Evolutionary conservation across 1,140 invertebrate species (phyloP).

Genomic region (Solen grandis): DNA sequence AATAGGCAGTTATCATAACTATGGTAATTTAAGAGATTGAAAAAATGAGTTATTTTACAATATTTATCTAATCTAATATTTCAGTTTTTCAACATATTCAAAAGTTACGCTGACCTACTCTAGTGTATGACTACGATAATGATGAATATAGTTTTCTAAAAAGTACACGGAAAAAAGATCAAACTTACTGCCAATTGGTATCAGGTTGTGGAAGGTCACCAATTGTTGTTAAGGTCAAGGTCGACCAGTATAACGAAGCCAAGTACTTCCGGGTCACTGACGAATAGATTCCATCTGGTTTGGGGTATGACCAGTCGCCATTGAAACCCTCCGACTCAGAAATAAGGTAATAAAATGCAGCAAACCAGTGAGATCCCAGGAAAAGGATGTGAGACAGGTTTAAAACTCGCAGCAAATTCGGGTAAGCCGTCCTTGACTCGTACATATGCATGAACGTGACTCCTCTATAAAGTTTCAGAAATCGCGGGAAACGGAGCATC

Average conservation of each 20-base stretch:
- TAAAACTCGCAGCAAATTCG: conserved; percentile 97
- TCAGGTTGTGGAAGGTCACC: conserved; percentile 95
- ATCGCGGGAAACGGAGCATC: conserved; percentile 82
- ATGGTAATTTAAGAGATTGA: no score
- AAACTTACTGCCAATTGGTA: conserved; percentile 97
- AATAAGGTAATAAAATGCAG: conserved; percentile 97
- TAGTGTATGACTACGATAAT: no score
- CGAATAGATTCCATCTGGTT: conserved; percentile 87
- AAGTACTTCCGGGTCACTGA: conserved; percentile 95
- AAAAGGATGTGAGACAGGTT: conserved; percentile 97
- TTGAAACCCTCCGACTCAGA: conserved; percentile 95
- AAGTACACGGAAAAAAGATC: no score
- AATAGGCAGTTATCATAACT: no score
- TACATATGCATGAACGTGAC: conserved; percentile 97
- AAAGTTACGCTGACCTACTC: no score
- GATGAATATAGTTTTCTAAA: no score
- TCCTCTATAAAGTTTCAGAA: conserved; percentile 91
- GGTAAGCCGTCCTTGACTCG: conserved; percentile 96
- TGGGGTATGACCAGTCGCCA: conserved; percentile 95
- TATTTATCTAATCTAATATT: background rate
- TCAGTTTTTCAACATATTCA: background rate
- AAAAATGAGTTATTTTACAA: background rate
- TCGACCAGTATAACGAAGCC: conserved; percentile 97
- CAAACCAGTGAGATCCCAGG: conserved; percentile 98
- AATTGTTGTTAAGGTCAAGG: conserved; percentile 97